Conservation (phyloP, 2,888 invertebrate species). For the Parnassius glacialis region DNA sequence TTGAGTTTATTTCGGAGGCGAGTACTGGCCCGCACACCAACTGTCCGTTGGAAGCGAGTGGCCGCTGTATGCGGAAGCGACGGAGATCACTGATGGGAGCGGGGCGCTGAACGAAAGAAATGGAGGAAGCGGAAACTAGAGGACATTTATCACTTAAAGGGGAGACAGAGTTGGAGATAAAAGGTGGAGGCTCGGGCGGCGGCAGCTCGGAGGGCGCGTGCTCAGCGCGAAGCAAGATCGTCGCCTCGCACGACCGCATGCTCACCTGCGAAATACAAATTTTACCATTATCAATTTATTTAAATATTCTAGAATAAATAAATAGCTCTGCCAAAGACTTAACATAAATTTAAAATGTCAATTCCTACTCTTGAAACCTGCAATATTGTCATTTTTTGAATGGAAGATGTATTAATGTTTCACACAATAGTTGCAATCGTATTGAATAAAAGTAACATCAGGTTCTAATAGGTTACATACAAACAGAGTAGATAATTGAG, state of each 20-base stretch:
- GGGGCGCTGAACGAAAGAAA: conserved; percentile 11
- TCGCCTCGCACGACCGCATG: conserved; percentile 56
- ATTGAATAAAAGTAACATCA: too few relatives aligned
- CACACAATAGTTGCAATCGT: too few relatives aligned
- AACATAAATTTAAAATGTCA: too few relatives aligned
- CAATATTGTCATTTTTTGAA: too few relatives aligned
- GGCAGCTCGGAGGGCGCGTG: conserved; percentile 49
- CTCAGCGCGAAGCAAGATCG: conserved; percentile 58
- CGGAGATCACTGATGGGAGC: conserved; percentile 32
- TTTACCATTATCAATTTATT: background rate
- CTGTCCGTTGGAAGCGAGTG: background rate
- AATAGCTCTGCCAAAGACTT: too few relatives aligned
- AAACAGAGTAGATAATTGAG: too few relatives aligned
- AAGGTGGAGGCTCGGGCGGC: conserved; percentile 33
- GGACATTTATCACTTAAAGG: background rate
- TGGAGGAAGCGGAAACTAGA: background rate
- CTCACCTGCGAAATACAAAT: conserved; percentile 44
- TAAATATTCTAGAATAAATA: too few relatives aligned
- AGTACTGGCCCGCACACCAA: conserved; percentile 6
- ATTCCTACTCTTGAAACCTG: too few relatives aligned
- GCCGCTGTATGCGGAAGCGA: conserved; percentile 30
- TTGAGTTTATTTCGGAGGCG: conserved; percentile 13
- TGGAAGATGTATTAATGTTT: too few relatives aligned
- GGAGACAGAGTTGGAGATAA: conserved; percentile 27
- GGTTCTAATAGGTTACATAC: too few relatives aligned